Conservation (phyloP, 2,888 invertebrate genomes). For the Bellardia pandia region DNA sequence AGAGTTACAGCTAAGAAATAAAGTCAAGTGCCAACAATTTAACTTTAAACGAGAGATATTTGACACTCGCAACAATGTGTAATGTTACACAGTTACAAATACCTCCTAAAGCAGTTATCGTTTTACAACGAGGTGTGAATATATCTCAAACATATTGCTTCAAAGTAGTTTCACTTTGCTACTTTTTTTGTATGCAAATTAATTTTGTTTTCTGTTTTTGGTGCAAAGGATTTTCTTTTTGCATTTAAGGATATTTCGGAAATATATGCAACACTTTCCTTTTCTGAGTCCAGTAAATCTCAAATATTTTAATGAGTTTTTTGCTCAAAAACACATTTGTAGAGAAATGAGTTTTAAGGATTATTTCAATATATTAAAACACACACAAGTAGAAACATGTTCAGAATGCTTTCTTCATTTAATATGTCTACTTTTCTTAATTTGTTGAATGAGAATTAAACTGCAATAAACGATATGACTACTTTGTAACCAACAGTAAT, state of each 20-base stretch:
- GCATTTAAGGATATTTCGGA: constrained; percentile 38
- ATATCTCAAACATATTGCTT: constrained; percentile 1
- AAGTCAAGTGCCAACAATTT: constrained; percentile 67
- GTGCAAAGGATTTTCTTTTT: background rate
- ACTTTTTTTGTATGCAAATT: constrained; percentile 48
- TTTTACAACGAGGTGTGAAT: background rate
- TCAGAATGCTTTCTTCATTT: no score
- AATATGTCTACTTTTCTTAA: no score
- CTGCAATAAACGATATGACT: no score
- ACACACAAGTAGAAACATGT: background rate
- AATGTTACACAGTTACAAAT: constrained; percentile 29
- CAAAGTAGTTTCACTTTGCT: constrained; percentile 4
- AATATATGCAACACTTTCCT: constrained; percentile 47
- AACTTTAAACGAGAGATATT: constrained; percentile 64
- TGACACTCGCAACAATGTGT: constrained; percentile 65
- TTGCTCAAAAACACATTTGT: constrained; percentile 17
- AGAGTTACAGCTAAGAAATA: constrained; percentile 50
- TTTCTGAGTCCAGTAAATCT: constrained; percentile 31
- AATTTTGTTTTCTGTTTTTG: constrained; percentile 19
- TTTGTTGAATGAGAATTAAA: no score
- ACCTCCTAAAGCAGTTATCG: constrained; percentile 30
- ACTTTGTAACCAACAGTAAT: no score
- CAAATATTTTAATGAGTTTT: constrained; percentile 46
- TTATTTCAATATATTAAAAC: constrained; percentile 7
- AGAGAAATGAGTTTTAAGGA: constrained; percentile 7